Evolutionary conservation across 1,140 invertebrate genomes (phyloP), one percentile per base, ranked within the genome.

Genomic region (Ceratina australensis): DNA sequence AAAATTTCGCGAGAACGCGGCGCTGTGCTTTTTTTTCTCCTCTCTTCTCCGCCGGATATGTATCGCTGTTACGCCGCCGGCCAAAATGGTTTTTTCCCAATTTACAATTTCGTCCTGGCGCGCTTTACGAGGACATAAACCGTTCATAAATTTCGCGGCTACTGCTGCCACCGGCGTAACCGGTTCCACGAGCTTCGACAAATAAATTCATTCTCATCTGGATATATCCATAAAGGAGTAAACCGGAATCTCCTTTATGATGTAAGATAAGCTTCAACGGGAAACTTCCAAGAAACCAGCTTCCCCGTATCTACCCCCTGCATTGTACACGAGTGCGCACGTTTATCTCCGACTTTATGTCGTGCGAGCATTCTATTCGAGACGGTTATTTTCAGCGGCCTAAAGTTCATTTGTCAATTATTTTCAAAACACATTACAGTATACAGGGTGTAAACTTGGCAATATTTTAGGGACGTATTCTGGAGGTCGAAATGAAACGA

Each of bases 21-120:
- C 68, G 33, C 3, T 10, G 3, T 15, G 15, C 3, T 61, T 60
- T 72, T 60, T 49, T 42, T 47, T 20, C 42, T n/a, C 61, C 3
- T 13, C 4, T 20, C 42, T n/a, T 50, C 3, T 13, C 4, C 33
- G 33, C 7, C 18, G 57, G 42, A 72, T 61, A 61, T 12, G 57
- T 72, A 72, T 57, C 68, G 79, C 56, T n/a, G 47, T 50, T 72
- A 52, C 52, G 67, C 61, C 26, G 47, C 33, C 49, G 52, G 54
- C 28, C 47, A 66, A 57, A 75, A 61, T 33, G 50, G 13, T 54
- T 66, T 83, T 78, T 78, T 80, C 77, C 60, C 84, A 78, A 86
- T 82, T 86, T 82, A 84, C 79, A 84, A 84, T 86, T 86, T 82
- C 77, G 73, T 80, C 71, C 79, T 50, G 33, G 26, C 20, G 72